A percentile compares a stretch with the other conserved stretches of the same genome.
Conservation (phyloP, 2,888 invertebrate species). For the Merodon equestris region DNA sequence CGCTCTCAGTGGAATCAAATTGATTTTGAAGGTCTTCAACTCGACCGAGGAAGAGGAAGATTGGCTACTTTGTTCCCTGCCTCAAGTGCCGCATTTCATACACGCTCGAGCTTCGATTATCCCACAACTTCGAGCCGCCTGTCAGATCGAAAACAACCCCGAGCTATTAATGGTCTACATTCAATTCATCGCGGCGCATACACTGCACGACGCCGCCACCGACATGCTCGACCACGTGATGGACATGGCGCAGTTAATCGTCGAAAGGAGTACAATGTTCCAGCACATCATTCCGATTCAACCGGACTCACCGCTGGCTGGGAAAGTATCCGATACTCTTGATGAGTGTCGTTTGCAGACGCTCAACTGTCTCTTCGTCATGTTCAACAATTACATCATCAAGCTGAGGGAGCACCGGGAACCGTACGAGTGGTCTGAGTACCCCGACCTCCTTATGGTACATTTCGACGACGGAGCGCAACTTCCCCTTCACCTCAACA, state of each 20-base stretch:
- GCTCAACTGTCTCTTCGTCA: slow-evolving; percentile 84
- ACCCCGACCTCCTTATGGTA: slow-evolving; percentile 78
- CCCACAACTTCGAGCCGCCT: slow-evolving; percentile 88
- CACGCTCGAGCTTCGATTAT: slow-evolving; percentile 85
- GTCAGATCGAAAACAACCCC: slow-evolving; percentile 94
- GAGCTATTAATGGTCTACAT: slow-evolving; percentile 87
- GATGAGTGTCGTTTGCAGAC: slow-evolving; percentile 80
- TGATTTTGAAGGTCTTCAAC: slow-evolving; percentile 81
- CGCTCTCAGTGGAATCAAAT: slow-evolving; percentile 85
- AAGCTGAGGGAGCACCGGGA: slow-evolving; percentile 80
- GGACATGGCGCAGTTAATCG: slow-evolving; percentile 94
- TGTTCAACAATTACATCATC: slow-evolving; percentile 87
- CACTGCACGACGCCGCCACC: slow-evolving; percentile 83
- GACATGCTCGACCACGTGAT: slow-evolving; percentile 85
- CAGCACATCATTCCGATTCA: slow-evolving; percentile 86
- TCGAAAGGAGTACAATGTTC: slow-evolving; percentile 93
- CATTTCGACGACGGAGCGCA: slow-evolving; percentile 78
- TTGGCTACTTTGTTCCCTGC: slow-evolving; percentile 84
- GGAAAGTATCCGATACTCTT: slow-evolving; percentile 68
- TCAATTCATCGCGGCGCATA: slow-evolving; percentile 89
- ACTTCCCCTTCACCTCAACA: slow-evolving; percentile 78
- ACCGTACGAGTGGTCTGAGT: slow-evolving; percentile 77
- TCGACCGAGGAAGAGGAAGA: slow-evolving; percentile 78
- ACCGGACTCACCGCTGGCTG: slow-evolving; percentile 72
- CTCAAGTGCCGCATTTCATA: slow-evolving; percentile 88